Evolutionary conservation across 2,888 invertebrate genomes (phyloP), one percentile per base, ranked within the genome.

Genomic region (Hydroisotoma schaefferi): DNA sequence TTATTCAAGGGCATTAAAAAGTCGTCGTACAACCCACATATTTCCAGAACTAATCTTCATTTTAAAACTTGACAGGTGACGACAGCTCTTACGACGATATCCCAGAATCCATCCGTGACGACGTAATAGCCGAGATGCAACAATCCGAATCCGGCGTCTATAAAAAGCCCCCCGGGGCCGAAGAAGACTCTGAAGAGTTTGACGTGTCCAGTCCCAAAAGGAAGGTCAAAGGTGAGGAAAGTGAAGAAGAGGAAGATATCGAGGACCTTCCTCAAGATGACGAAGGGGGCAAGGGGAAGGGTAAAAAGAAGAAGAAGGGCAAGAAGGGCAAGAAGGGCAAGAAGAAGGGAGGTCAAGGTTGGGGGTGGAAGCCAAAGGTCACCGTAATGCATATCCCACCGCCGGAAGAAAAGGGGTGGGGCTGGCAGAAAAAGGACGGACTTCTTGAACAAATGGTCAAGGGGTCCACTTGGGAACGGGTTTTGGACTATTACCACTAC

Each of bases 381-480:
- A 43, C 54, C 28, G 2, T 40, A 4, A 47, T 47, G 6, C 47
- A 22, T 6, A 52, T 52, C 37, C 10, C 33, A 12, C n/a, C 43
- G 44, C 33, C 33, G n/a, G 22, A 49, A 40, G 57, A 63, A 6
- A 20, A 55, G 6, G 64, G 60, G 1, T 57, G 57, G 57, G 62
- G 62, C 3, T 63, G 63, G 63, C 43, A 59, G 22, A 5, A 38
- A 12, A 43, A 54, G 12, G 47, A 63, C 27, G 63, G 67, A 1
- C 43, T 67, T 10, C 25, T 67, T 18, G 67, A 67, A 53, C 63
- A 63, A 53, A 46, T 61, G 43, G 62, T 63, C 1, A 53, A 51
- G 27, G 67, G 67, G 2, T 67, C 67, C 2, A 61, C 61, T 3
- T 67, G 67, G 67, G 63, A 63, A 54, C 48, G 61, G 25, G 58